Conservation (phyloP, 2,888 invertebrate species). For the Herminia tarsipennalis region DNA sequence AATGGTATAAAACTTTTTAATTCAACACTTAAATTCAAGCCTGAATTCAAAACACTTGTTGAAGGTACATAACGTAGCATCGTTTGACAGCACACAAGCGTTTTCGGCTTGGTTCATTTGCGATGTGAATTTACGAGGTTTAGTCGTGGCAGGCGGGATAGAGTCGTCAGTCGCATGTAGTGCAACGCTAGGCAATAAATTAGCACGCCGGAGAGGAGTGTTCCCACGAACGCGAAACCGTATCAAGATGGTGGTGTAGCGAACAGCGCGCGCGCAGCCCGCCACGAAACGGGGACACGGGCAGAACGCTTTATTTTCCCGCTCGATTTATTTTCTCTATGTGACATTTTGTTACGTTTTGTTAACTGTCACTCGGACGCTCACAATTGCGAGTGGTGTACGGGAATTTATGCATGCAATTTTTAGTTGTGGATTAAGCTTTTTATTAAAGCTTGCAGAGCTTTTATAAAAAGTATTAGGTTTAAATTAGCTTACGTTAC, state of each 20-base stretch:
- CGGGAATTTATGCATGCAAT: constrained; percentile 43
- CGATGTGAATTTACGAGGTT: constrained; percentile 64
- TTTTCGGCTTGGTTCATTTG: constrained; percentile 53
- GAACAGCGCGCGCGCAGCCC: constrained; percentile 58
- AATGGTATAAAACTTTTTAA: too few species aligned
- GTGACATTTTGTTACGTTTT: constrained; percentile 78
- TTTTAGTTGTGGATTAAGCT: constrained; percentile 17
- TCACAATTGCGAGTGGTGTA: constrained; percentile 56
- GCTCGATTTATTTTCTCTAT: constrained; percentile 71
- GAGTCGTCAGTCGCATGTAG: constrained; percentile 83
- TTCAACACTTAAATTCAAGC: too few species aligned
- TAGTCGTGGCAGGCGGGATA: constrained; percentile 64
- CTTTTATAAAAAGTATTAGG: neutral
- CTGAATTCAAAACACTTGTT: neutral
- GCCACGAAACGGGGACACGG: constrained; percentile 68
- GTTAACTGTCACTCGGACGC: constrained; percentile 71
- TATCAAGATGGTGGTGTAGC: constrained; percentile 77
- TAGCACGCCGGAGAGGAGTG: constrained; percentile 69
- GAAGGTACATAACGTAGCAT: constrained; percentile 27
- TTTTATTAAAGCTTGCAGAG: neutral
- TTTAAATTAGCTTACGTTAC: too few species aligned
- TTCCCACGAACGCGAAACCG: constrained; percentile 78
- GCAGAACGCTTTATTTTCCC: constrained; percentile 78
- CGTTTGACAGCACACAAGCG: constrained; percentile 43
- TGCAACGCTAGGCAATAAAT: constrained; percentile 77